Percentiles rank a stretch among this genome's conserved stretches.
Evolutionary conservation across 2,113 vertebrate species (phyloP).

Genomic region (Motacilla alba): DNA sequence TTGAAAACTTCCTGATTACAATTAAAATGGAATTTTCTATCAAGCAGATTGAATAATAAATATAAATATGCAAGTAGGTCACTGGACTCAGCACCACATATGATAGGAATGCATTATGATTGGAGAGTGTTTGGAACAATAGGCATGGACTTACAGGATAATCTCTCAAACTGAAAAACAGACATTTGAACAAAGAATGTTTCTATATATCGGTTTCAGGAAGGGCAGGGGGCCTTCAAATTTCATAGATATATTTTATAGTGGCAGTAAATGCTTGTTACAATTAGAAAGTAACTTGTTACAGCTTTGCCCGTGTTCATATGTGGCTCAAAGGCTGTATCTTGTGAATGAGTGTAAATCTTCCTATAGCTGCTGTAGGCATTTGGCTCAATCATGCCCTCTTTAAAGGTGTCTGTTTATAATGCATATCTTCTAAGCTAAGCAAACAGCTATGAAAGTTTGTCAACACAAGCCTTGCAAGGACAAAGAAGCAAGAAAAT

Average conservation of each 20-base stretch:
- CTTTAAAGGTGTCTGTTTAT: neutral
- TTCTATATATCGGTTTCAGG: neutral
- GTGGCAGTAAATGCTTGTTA: neutral
- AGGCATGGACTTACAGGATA: neutral
- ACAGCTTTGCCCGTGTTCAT: neutral
- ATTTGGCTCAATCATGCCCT: neutral
- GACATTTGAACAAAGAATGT: neutral
- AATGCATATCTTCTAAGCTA: neutral
- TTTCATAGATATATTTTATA: neutral
- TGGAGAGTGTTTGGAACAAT: neutral
- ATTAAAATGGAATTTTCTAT: neutral
- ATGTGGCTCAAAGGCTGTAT: neutral
- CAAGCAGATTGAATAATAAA: neutral
- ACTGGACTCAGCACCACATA: neutral
- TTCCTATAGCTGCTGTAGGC: neutral
- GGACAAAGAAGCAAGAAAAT: neutral
- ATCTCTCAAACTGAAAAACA: neutral
- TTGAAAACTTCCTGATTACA: neutral
- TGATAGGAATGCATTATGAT: accelerated
- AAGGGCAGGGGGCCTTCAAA: neutral
- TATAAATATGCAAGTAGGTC: neutral
- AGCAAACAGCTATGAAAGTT: neutral
- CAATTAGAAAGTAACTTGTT: neutral
- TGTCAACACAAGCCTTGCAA: neutral
- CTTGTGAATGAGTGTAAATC: neutral